Evolutionary conservation across 2,113 vertebrate genomes (phyloP).

Genomic region (Xenopus borealis): DNA sequence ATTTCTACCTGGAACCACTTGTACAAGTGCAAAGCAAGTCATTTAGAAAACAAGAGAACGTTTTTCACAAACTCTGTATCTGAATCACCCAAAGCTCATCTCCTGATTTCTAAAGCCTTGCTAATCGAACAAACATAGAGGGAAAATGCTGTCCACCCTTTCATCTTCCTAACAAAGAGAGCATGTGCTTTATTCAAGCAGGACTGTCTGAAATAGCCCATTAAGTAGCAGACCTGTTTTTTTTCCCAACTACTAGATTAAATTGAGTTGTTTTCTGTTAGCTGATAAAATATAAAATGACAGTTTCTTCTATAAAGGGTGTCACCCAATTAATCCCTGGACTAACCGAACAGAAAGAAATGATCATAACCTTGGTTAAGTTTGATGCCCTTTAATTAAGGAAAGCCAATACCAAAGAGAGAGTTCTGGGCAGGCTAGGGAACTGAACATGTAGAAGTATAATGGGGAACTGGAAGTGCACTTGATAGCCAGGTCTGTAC

Average conservation of each 20-base stretch:
- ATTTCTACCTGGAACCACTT: no score
- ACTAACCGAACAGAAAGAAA: slow-evolving; percentile 37
- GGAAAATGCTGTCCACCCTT: neutral
- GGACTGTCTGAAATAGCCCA: neutral
- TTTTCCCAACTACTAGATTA: slow-evolving; percentile 7
- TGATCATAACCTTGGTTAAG: slow-evolving; percentile 32
- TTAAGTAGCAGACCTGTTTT: neutral
- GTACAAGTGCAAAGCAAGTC: no score
- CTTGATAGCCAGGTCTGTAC: no score
- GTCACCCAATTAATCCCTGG: slow-evolving; percentile 34
- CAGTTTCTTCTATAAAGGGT: slow-evolving; percentile 26
- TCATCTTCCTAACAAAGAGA: neutral
- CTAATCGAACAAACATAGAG: neutral
- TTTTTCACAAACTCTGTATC: no score
- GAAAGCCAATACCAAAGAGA: slow-evolving; percentile 17
- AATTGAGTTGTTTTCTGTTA: slow-evolving; percentile 32
- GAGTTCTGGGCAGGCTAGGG: neutral
- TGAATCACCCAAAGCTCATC: neutral
- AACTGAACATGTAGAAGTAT: no score
- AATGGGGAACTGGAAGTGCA: no score
- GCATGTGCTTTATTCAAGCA: neutral
- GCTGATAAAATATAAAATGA: slow-evolving; percentile 41
- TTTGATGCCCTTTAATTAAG: slow-evolving; percentile 22
- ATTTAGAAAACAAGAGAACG: no score
- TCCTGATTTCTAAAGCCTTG: neutral